phyloP scores from a whole-genome alignment of 2,113 vertebrate species.

The Actinemys pallida region DNA sequence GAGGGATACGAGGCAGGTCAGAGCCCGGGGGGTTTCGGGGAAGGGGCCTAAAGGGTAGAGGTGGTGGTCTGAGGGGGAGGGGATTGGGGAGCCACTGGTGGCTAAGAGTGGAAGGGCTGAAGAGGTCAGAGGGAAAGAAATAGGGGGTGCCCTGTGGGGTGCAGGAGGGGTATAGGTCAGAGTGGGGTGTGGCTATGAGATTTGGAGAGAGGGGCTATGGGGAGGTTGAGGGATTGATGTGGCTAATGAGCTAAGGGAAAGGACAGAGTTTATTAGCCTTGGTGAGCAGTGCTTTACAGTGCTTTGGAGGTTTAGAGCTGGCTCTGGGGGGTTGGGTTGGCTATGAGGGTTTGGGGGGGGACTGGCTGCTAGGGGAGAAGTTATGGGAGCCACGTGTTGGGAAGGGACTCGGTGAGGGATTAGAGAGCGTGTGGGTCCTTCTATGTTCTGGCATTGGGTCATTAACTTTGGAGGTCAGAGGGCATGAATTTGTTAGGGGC shows the following conservation, averaged over 20 bases:
- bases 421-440: background rate
- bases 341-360: no score
- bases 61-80: background rate
- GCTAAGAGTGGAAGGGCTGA: background rate
- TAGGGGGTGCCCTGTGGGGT: background rate
- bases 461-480: background rate
- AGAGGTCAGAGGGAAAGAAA: no score
- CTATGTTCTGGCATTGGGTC: background rate
- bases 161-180: background rate
- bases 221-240: background rate
- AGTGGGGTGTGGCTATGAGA: background rate
- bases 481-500: background rate
- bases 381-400: background rate
- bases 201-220: background rate
- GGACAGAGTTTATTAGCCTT: background rate
- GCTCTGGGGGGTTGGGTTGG: background rate
- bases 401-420: background rate
- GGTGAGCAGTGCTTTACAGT: no score
- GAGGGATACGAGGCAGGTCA: conserved; percentile 75
- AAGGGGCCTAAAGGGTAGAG: background rate
- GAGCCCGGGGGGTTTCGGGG: background rate
- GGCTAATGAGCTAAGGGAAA: background rate
- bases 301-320: background rate
- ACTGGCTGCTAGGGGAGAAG: background rate
- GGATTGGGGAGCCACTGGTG: background rate